Evolutionary conservation across 2,797 vertebrate genomes (phyloP).

Genomic region (Phoeniculus purpureus): DNA sequence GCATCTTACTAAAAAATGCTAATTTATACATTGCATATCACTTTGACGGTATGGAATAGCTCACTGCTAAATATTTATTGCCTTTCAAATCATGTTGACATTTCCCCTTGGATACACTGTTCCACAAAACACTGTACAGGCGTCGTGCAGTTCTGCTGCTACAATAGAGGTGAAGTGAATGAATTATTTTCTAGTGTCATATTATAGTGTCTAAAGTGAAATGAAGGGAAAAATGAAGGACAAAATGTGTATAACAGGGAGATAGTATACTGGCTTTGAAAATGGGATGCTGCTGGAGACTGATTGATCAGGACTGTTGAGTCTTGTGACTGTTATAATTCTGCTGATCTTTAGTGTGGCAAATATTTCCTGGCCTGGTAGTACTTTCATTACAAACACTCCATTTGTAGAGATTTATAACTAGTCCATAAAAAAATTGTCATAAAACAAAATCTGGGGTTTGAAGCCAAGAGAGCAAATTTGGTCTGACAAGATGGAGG

Average conservation of each 20-base stretch:
- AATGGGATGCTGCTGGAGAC: neutral
- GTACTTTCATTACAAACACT: conserved; percentile 37
- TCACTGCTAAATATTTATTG: conserved; percentile 41
- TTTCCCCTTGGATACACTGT: neutral
- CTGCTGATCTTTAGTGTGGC: neutral
- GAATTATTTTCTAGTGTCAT: neutral
- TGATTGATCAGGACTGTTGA: neutral
- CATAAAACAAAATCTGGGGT: conserved; percentile 9
- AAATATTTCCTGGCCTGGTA: neutral
- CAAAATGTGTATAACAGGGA: neutral
- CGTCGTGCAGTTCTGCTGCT: neutral
- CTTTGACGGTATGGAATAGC: conserved; percentile 11
- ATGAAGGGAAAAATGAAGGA: neutral
- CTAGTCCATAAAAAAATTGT: neutral
- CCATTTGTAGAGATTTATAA: conserved; percentile 32
- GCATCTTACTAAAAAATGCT: conserved; percentile 22
- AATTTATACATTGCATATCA: conserved; percentile 22
- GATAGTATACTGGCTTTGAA: neutral
- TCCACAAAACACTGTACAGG: neutral
- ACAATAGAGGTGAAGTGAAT: neutral
- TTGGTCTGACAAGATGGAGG: neutral
- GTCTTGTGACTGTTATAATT: neutral
- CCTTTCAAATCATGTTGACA: conserved; percentile 15
- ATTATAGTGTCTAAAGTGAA: neutral
- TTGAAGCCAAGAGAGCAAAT: conserved; percentile 25